Evolutionary conservation across 2,113 vertebrate species (phyloP).

Genomic region (Phyllostomus discolor): DNA sequence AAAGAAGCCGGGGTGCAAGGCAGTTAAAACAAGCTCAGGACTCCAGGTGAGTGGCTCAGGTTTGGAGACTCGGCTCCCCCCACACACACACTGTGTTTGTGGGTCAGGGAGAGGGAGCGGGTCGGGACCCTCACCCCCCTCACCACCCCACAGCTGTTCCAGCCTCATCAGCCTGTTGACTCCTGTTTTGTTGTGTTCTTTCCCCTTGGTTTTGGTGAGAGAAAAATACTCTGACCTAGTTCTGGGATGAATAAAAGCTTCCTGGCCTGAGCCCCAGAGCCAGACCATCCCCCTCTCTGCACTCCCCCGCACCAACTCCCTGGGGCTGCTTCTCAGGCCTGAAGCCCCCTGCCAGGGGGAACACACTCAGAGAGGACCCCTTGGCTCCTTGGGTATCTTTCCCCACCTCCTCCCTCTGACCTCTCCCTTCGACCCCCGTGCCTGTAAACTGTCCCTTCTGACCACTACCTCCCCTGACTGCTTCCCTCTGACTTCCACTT

Average conservation of each 20-base stretch:
- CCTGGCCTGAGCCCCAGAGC: slow-evolving; percentile 66
- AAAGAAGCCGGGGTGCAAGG: neutral
- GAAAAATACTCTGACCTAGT: slow-evolving; percentile 67
- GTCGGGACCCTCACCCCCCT: neutral
- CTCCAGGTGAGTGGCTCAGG: neutral
- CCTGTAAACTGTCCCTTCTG: neutral
- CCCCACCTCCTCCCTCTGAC: neutral
- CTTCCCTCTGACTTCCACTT: neutral
- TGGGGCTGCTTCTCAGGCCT: neutral
- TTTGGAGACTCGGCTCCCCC: neutral
- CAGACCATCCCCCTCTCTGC: neutral
- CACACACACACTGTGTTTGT: neutral
- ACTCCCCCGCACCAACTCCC: slow-evolving; percentile 25
- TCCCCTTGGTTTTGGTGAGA: slow-evolving; percentile 50
- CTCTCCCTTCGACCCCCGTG: neutral
- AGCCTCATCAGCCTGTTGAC: neutral
- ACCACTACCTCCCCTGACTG: too few relatives aligned
- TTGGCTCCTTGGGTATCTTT: neutral
- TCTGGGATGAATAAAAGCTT: slow-evolving; percentile 73
- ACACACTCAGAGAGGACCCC: neutral
- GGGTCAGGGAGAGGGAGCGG: neutral
- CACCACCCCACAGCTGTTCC: slow-evolving; percentile 43
- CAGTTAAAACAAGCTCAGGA: neutral
- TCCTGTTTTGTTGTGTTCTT: neutral
- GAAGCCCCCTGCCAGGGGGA: slow-evolving; percentile 25